A percentile compares a stretch with the other conserved stretches of the same genome.
Conservation (phyloP, 2,113 vertebrate genomes). For the Steatornis caripensis region DNA sequence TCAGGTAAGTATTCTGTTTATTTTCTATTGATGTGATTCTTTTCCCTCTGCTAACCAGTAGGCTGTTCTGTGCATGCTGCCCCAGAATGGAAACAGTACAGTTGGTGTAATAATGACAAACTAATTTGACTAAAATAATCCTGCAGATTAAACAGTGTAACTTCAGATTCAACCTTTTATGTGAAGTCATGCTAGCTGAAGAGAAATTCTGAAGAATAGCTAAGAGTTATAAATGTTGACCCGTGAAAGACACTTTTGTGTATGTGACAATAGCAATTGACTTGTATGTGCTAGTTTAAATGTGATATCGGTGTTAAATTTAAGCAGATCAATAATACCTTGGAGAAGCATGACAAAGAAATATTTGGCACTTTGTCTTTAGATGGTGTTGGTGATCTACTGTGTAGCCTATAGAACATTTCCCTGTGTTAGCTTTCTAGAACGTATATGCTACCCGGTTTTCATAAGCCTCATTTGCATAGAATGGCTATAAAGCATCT, state of each 20-base stretch:
- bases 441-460: not conserved
- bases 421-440: not conserved
- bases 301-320: not conserved
- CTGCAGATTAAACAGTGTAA: not conserved
- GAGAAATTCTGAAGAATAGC: not conserved
- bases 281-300: not conserved
- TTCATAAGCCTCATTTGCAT: not conserved
- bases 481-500: not conserved
- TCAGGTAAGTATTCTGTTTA: not conserved
- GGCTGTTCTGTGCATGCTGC: not conserved
- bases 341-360: not conserved
- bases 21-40: not conserved
- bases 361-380: constrained; percentile 15
- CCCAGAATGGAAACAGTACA: not conserved
- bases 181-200: not conserved
- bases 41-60: not conserved
- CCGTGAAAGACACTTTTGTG: not conserved
- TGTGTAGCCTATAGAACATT: not conserved
- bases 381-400: not conserved
- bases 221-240: not conserved
- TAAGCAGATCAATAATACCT: not conserved
- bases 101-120: not conserved
- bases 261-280: not conserved
- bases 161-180: not conserved
- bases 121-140: not conserved